Base-by-base conservation (phyloP, 1,140 invertebrate species). In the Drosophila sechellia region DNA sequence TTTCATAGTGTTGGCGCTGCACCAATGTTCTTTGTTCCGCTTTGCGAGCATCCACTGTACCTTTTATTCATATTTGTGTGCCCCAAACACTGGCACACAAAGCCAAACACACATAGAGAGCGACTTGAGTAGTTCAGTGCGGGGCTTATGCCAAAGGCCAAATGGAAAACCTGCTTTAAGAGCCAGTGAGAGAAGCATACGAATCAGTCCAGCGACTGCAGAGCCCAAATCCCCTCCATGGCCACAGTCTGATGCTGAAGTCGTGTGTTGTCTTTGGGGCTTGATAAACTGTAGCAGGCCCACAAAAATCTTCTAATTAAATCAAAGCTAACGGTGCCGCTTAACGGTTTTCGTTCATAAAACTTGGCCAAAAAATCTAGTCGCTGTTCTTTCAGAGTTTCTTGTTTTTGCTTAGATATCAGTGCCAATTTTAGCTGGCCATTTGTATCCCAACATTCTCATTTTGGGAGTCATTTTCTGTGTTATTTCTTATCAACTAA, bases 111-210 rank as follows among this genome's bases (percentile, higher is more conserved):
- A 57, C 27, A n/a, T 5, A 31, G 25, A 34, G 31, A 31, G 58
- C 48, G 35, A 64, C 59, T 68, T 55, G 55, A 59, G 25, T 11
- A 50, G 39, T 59, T 39, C 43, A 53, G 50, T 65, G 49, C 60
- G 34, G 61, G 56, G 68, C 69, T 56, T 70, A 70, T 73, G 57
- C 54, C 50, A 66, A 75, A 53, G 61, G 45, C 42, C 60, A 76
- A 75, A 68, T 66, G 71, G 59, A 74, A 75, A 75, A 70, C 66
- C 71, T 46, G 68, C 42, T 54, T 71, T 55, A 39, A 63, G 45
- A 63, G 43, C 49, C 40, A 35, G 46, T 39, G 42, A 52, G 46
- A 73, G 68, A 58, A 70, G 31, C 52, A 49, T 25, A 57, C 68
- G 37, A 70, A 46, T 52, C 25, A 42, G 68, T 35, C 31, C 34